These are phyloP conservation scores for Chalcis sispes DNA, from an alignment of 2,888 invertebrate genomes.

Conservation along the genomic window DNA sequence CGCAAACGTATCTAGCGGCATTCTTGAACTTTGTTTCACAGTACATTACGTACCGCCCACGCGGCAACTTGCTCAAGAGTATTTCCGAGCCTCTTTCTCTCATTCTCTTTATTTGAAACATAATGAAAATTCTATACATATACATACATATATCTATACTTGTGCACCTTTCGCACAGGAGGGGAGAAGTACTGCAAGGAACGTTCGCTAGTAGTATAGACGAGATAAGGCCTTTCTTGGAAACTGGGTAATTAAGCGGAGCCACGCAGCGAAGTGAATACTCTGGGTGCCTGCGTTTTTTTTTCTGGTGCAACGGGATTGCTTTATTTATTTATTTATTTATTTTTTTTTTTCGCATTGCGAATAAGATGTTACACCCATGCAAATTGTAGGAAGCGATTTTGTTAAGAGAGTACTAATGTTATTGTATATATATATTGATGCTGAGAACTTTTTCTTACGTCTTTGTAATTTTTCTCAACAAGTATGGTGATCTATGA, in stretches of 20 bases:
- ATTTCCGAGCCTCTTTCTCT: too few species aligned
- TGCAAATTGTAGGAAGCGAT: neutral
- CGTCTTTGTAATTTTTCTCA: too few species aligned
- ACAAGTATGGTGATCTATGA: too few species aligned
- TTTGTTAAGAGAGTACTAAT: too few species aligned
- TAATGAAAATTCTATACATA: slow-evolving; percentile 13
- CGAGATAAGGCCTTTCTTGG: slow-evolving; percentile 6
- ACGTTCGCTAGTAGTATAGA: neutral
- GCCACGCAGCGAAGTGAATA: neutral
- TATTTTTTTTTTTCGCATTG: neutral
- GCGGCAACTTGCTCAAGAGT: neutral
- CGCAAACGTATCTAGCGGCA: too few species aligned
- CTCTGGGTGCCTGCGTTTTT: neutral
- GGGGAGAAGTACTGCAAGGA: neutral
- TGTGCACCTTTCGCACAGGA: neutral
- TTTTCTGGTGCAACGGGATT: slow-evolving; percentile 9
- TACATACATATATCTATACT: too few species aligned
- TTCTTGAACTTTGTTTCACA: too few species aligned
- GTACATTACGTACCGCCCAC: neutral
- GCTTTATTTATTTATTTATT: neutral
- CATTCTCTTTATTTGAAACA: too few species aligned
- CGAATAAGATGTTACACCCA: neutral
- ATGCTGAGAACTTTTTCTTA: too few species aligned
- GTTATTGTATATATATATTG: too few species aligned
- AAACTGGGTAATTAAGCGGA: slow-evolving; percentile 10